These are phyloP conservation scores for Hypercompe scribonia DNA, from an alignment of 2,888 invertebrate genomes.

Conservation along the genomic window DNA sequence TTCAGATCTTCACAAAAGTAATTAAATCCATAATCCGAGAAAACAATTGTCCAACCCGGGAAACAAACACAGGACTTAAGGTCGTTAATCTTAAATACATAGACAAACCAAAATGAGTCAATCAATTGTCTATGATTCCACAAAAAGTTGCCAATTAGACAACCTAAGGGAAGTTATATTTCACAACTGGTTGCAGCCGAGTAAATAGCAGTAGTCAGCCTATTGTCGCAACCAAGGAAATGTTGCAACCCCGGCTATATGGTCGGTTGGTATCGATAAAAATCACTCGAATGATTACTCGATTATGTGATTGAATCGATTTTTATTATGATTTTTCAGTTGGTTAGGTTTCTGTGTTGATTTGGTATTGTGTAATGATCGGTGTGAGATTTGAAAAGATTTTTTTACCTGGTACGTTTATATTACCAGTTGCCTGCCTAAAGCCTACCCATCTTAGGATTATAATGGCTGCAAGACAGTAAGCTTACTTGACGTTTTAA, in stretches of 20 bases:
- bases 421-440: no score
- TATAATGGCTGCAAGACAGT: no score
- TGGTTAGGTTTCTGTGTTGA: not conserved
- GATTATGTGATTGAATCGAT: conserved; percentile 16
- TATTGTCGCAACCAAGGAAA: conserved; percentile 44
- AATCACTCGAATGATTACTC: conserved; percentile 17
- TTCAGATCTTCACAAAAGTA: not conserved
- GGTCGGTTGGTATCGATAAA: conserved; percentile 26
- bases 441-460: no score
- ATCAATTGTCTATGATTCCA: not conserved
- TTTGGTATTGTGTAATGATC: not conserved
- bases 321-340: conserved; percentile 2
- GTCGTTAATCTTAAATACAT: not conserved
- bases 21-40: not conserved
- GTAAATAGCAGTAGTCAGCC: conserved; percentile 14
- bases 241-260: conserved; percentile 37
- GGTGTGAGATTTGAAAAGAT: no score
- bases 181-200: conserved; percentile 18
- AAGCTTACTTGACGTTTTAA: no score
- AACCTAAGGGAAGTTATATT: conserved; percentile 22
- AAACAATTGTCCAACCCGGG: not conserved
- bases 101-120: not conserved
- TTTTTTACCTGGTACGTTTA: no score
- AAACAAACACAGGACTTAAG: not conserved
- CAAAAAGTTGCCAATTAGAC: not conserved